Evolutionary conservation across 1,140 invertebrate genomes (phyloP).

Genomic region (Macrostomum lignano): DNA sequence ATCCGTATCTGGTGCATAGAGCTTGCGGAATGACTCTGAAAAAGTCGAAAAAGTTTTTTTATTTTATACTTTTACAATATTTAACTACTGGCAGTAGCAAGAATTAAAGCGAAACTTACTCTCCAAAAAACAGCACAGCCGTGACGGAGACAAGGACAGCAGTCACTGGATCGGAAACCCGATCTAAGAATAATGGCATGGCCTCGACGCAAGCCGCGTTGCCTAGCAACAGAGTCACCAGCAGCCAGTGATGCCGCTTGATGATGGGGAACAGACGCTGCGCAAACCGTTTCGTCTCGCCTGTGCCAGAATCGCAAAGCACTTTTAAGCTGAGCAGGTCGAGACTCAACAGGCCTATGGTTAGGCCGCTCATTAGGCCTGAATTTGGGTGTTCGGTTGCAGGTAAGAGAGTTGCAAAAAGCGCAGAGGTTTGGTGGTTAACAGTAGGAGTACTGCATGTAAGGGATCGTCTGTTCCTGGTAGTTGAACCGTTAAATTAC

Average conservation of each 20-base stretch:
- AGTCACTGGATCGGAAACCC: slow-evolving; percentile 16
- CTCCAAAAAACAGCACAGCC: slow-evolving; percentile 24
- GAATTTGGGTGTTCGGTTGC: no score
- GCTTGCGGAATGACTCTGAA: slow-evolving; percentile 11
- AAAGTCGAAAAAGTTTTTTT: slow-evolving; percentile 7
- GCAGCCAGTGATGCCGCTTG: slow-evolving; percentile 16
- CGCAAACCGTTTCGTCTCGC: slow-evolving; percentile 15
- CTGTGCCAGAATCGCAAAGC: slow-evolving; percentile 15
- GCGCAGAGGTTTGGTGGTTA: no score
- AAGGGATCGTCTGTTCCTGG: no score
- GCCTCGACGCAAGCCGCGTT: slow-evolving; percentile 23
- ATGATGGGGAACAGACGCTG: slow-evolving; percentile 17
- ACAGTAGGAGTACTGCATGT: no score
- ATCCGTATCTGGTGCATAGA: slow-evolving; percentile 18
- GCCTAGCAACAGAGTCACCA: slow-evolving; percentile 19
- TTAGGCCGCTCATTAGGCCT: slow-evolving; percentile 23
- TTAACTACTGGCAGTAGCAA: neutral
- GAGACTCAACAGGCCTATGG: slow-evolving; percentile 19
- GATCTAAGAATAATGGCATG: slow-evolving; percentile 24
- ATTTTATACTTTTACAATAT: neutral
- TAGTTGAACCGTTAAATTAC: no score
- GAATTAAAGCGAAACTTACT: slow-evolving; percentile 13
- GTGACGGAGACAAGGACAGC: slow-evolving; percentile 20
- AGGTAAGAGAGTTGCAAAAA: no score
- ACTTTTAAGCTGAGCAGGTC: slow-evolving; percentile 17